Percentiles rank a stretch among this genome's conserved stretches.
Evolutionary conservation across 2,888 invertebrate species (phyloP).

Genomic region (Galerucella calmariensis): DNA sequence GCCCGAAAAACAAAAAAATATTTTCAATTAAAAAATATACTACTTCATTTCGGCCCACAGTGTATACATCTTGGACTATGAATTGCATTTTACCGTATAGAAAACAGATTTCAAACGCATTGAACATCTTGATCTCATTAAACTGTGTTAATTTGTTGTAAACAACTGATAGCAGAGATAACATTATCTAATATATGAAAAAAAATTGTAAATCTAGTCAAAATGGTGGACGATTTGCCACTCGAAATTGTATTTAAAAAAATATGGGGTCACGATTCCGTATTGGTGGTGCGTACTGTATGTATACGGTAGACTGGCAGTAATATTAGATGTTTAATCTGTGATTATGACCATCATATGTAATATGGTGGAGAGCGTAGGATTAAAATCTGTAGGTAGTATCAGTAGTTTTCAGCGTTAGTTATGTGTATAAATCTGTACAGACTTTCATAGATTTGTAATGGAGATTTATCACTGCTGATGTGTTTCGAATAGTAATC

Average conservation of each 20-base stretch:
- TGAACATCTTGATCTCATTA: not conserved
- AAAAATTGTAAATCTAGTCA: not conserved
- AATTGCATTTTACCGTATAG: too few species aligned
- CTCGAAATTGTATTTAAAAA: not conserved
- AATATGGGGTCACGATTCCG: not conserved
- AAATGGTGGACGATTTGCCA: not conserved
- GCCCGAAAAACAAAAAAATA: too few species aligned
- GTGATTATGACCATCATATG: conserved; percentile 61
- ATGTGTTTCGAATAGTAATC: not conserved
- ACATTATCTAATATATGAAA: not conserved
- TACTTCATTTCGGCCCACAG: too few species aligned
- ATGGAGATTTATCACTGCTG: conserved; percentile 9
- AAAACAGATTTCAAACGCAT: too few species aligned
- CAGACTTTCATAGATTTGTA: conserved; percentile 32
- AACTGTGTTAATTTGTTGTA: not conserved
- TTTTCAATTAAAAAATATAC: too few species aligned
- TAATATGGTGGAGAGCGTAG: conserved; percentile 57
- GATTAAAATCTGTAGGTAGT: conserved; percentile 28
- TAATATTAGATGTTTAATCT: conserved; percentile 50
- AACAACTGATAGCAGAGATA: not conserved
- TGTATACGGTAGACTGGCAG: conserved; percentile 22
- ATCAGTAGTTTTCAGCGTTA: conserved; percentile 23
- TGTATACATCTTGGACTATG: too few species aligned
- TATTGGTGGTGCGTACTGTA: not conserved
- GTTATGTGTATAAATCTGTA: conserved; percentile 32